A percentile compares a stretch with the other conserved stretches of the same genome.
Conservation (phyloP, 2,888 invertebrate species). For the Phytoseiulus persimilis region DNA sequence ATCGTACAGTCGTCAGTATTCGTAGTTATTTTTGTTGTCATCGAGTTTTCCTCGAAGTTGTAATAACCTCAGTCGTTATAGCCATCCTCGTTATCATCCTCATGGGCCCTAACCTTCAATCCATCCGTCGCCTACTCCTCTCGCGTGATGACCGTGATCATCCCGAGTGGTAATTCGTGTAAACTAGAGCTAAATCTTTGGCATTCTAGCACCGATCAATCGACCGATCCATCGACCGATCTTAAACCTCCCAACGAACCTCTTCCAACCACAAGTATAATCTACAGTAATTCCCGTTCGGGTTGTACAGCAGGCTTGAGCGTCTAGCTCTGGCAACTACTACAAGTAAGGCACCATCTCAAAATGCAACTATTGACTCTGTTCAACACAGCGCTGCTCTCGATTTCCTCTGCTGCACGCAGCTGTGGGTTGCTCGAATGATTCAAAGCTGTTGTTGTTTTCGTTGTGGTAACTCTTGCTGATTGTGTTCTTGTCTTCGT, state of each 20-base stretch:
- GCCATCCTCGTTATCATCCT: background rate
- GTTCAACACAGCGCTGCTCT: background rate
- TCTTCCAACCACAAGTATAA: background rate
- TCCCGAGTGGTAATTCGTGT: background rate
- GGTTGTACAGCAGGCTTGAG: constrained; percentile 35
- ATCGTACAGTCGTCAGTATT: background rate
- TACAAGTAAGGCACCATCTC: constrained; percentile 39
- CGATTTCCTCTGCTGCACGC: background rate
- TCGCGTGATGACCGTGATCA: background rate
- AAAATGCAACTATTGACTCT: constrained; percentile 25
- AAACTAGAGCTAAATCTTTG: constrained; percentile 5
- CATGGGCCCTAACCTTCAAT: too few relatives aligned
- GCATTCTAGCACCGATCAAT: background rate
- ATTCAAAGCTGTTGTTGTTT: background rate
- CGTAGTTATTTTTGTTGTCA: background rate
- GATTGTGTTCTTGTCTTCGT: background rate
- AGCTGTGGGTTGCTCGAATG: background rate
- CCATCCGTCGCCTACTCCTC: too few relatives aligned
- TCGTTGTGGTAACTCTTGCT: background rate
- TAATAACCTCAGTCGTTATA: background rate
- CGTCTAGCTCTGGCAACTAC: constrained; percentile 38
- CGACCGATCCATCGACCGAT: background rate
- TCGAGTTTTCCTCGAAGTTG: background rate
- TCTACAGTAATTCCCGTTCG: background rate
- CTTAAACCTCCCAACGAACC: background rate